Evolutionary conservation across 2,888 invertebrate species (phyloP).

Genomic region (Cheilosia soror): DNA sequence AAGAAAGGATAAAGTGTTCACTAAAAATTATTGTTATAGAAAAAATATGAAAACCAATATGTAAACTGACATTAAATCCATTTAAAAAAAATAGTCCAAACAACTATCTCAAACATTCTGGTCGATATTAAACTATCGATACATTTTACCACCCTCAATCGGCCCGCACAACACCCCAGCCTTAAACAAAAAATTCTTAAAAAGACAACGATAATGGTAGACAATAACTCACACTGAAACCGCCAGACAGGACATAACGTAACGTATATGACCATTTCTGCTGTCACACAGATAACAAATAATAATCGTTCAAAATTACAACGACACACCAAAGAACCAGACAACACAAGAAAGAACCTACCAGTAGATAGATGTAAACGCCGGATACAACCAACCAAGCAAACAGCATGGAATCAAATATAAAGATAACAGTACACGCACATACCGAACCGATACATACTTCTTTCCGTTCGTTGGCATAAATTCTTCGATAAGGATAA

Average conservation of each 20-base stretch:
- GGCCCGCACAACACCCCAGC: too few relatives aligned
- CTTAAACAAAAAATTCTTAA: too few relatives aligned
- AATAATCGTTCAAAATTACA: conserved; percentile 45
- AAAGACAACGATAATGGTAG: conserved; percentile 32
- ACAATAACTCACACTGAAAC: conserved; percentile 35
- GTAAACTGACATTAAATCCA: too few relatives aligned
- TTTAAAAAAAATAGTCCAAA: too few relatives aligned
- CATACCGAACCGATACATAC: neutral
- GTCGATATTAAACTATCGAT: too few relatives aligned
- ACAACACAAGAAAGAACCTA: neutral
- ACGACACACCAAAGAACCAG: conserved; percentile 3
- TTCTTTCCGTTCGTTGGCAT: neutral
- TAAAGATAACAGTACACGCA: conserved; percentile 31
- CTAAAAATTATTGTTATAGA: too few relatives aligned
- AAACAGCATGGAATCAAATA: conserved; percentile 37
- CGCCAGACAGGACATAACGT: conserved; percentile 10
- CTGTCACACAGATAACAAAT: conserved; percentile 50
- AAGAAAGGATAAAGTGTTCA: too few relatives aligned
- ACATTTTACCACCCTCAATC: too few relatives aligned
- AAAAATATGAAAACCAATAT: too few relatives aligned
- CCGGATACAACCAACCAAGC: neutral
- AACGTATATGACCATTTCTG: conserved; percentile 43
- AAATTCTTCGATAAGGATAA: conserved; percentile 47
- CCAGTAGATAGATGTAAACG: neutral
- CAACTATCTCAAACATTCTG: too few relatives aligned